Evolutionary conservation across 2,888 invertebrate genomes (phyloP).

Genomic region (Hymenopus coronatus): DNA sequence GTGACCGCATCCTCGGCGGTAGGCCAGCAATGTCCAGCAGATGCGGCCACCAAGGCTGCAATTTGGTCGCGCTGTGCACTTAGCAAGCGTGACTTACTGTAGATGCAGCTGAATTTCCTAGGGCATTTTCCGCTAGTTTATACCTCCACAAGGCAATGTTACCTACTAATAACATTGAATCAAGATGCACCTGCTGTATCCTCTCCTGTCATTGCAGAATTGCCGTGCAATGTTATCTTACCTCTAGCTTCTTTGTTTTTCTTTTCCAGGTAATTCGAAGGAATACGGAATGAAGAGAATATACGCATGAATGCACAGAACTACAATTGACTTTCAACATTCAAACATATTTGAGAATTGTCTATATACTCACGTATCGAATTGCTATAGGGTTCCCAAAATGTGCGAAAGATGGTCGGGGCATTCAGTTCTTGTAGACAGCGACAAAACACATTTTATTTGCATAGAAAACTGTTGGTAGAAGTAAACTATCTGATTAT

Average conservation of each 20-base stretch:
- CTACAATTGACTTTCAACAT: too few species aligned
- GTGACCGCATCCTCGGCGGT: not conserved
- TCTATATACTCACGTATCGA: too few species aligned
- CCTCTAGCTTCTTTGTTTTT: not conserved
- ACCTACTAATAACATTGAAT: not conserved
- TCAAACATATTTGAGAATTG: too few species aligned
- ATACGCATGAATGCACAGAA: not conserved
- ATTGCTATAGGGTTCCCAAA: too few species aligned
- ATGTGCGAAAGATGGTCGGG: too few species aligned
- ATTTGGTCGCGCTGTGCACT: not conserved
- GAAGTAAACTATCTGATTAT: too few species aligned
- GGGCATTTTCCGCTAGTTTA: not conserved
- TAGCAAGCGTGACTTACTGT: not conserved
- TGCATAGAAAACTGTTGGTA: too few species aligned
- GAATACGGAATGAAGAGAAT: not conserved
- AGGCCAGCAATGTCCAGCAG: not conserved
- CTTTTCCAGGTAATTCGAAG: not conserved
- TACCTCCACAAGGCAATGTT: not conserved
- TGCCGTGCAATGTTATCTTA: not conserved
- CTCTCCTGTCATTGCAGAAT: not conserved
- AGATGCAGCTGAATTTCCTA: not conserved
- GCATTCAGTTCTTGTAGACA: too few species aligned
- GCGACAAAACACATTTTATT: too few species aligned
- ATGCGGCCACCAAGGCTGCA: not conserved
- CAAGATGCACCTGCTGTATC: not conserved